Conservation (phyloP, 2,113 vertebrate species). For the Scomber scombrus region DNA sequence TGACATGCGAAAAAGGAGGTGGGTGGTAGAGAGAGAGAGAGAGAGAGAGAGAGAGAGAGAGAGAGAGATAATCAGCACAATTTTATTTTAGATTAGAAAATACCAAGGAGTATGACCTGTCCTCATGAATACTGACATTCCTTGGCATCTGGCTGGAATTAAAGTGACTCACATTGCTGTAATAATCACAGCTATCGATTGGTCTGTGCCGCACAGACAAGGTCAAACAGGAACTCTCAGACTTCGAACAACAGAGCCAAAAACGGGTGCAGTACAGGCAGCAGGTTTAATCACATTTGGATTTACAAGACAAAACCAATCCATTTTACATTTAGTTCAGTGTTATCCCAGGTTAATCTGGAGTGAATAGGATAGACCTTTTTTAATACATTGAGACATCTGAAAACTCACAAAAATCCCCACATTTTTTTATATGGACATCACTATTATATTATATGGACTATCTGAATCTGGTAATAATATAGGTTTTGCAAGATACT, state of each 20-base stretch:
- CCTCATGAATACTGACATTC: conserved; percentile 59
- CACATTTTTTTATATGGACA: too few species aligned
- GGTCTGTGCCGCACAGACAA: conserved; percentile 47
- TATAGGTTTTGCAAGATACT: not conserved
- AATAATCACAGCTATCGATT: conserved; percentile 75
- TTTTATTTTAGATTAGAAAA: conserved; percentile 45
- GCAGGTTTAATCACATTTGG: conserved; percentile 57
- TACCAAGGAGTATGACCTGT: conserved; percentile 43
- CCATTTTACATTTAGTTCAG: conserved; percentile 32
- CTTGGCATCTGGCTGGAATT: conserved; percentile 62
- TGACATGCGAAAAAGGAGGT: not conserved
- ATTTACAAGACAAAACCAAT: conserved; percentile 45
- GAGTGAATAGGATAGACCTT: not conserved
- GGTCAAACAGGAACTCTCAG: conserved; percentile 58
- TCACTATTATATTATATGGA: too few species aligned
- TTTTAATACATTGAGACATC: not conserved
- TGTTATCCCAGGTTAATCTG: conserved; percentile 1
- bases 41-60: not conserved
- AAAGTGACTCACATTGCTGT: conserved; percentile 69
- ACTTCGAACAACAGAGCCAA: conserved; percentile 45
- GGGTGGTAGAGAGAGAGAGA: not conserved
- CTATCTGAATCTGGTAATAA: too few species aligned
- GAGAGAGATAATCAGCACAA: conserved; percentile 30
- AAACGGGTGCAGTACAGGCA: conserved; percentile 18
- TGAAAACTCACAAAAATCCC: too few species aligned